Evolutionary conservation across 2,888 invertebrate genomes (phyloP).

Genomic region (Lissonota sp.): DNA sequence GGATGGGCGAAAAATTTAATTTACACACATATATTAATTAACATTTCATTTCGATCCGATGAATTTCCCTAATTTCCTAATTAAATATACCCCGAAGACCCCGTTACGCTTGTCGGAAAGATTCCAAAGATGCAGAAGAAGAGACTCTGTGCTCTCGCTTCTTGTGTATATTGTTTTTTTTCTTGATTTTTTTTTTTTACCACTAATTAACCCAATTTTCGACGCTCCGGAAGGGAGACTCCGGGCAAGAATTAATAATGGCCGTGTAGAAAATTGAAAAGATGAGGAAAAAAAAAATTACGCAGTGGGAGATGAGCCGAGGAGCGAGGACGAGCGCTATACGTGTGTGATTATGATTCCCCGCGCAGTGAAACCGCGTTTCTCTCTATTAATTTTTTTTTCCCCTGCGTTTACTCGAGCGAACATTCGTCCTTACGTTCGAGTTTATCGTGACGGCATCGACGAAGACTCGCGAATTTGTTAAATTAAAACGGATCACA

Average conservation of each 20-base stretch:
- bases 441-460: too few species aligned
- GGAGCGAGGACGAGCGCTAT: background rate
- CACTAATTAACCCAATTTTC: slow-evolving; percentile 55
- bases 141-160: background rate
- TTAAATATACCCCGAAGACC: slow-evolving; percentile 28
- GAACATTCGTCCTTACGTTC: too few species aligned
- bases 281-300: slow-evolving; percentile 5
- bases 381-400: slow-evolving; percentile 19
- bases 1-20: background rate
- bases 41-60: background rate
- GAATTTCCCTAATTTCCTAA: slow-evolving; percentile 46
- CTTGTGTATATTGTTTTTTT: slow-evolving; percentile 3
- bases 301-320: slow-evolving; percentile 1
- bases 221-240: slow-evolving; percentile 57
- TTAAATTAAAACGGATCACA: background rate
- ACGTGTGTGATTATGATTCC: slow-evolving; percentile 2
- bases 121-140: slow-evolving; percentile 36
- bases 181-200: slow-evolving; percentile 4
- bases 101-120: slow-evolving; percentile 37
- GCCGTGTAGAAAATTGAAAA: background rate
- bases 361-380: background rate
- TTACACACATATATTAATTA: slow-evolving; percentile 12
- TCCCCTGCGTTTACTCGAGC: background rate
- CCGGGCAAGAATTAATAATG: slow-evolving; percentile 38
- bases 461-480: background rate